These are phyloP conservation scores for Nerophis ophidion DNA, from an alignment of 2,113 vertebrate genomes.

Conservation along the genomic window DNA sequence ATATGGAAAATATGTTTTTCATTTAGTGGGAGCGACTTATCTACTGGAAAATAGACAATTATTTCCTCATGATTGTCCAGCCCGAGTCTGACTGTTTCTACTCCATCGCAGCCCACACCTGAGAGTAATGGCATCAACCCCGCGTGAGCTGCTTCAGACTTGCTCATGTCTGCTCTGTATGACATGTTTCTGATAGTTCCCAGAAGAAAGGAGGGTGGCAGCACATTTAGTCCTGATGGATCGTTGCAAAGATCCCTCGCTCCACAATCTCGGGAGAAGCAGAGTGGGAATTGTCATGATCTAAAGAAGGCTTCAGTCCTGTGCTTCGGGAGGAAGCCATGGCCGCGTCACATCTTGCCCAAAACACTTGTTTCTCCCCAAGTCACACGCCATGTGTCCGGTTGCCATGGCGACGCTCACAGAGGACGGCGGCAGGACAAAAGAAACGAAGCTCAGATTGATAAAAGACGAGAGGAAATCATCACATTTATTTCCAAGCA, in stretches of 20 bases:
- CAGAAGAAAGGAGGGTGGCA: not conserved
- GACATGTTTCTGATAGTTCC: not conserved
- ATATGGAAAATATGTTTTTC: no score
- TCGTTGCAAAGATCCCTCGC: constrained; percentile 18
- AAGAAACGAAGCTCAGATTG: constrained; percentile 32
- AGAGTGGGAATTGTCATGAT: constrained; percentile 46
- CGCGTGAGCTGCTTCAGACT: no score
- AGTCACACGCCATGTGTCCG: constrained; percentile 32
- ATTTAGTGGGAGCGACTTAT: no score
- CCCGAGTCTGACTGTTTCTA: no score
- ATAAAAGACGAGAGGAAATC: constrained; percentile 23
- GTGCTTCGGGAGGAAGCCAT: constrained; percentile 14
- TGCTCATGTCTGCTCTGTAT: not conserved
- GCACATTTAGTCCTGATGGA: constrained; percentile 2
- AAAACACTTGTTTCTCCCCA: constrained; percentile 32
- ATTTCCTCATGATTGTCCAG: no score
- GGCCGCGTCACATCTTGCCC: constrained; percentile 15
- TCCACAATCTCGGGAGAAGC: constrained; percentile 27
- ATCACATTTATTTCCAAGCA: no score
- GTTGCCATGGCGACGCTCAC: constrained; percentile 52
- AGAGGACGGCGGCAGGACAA: constrained; percentile 36
- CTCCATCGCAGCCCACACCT: no score
- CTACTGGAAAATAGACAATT: no score
- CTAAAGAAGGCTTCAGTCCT: constrained; percentile 50
- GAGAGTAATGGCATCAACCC: no score